Base-by-base conservation (phyloP, 2,797 vertebrate genomes). In the Sebastes itinus region DNA sequence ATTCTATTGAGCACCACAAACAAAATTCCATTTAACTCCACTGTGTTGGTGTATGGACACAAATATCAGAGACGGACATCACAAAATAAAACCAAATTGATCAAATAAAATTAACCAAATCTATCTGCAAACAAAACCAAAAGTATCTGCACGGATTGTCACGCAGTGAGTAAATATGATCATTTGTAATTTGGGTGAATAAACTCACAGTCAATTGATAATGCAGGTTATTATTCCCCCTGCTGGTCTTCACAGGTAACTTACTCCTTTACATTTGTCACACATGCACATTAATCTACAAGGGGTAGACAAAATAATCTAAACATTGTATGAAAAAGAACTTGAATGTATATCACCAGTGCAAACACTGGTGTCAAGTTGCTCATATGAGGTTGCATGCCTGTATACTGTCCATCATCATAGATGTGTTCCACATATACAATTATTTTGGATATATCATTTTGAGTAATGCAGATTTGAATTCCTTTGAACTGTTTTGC, bases 211-310 rank as follows among this genome's bases (percentile, higher is more conserved):
- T 22, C 2, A n/a, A 6, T 56, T 30, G 16, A 82, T 68, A 70
- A 58, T 7, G 25, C 2, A 46, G 55, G 18, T 14, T 55, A 12
- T 52, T 9, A 0, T 59, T 69, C 81, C 82, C 65, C 49, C 86
- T 91, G 73, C 46, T 89, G 89, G 77, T 54, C 16, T 2, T 46
- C 1, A 56, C 1, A 3, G 3, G 56, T 30, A 32, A 55, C 1
- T 20, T 6, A 22, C 20, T 63, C 6, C 7, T 10, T 25, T 23
- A 69, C 3, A 55, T 28, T 27, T 20, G 7, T 4, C 5, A 25
- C 0, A 1, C 7, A 6, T 58, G 25, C 1, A 1, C 7, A 6
- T 58, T 9, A 1, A 30, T 46, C 14, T 42, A 18, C 3, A 56
- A 32, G 4, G 4, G 33, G 6, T 1, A 18, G 22, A 70, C n/a